Evolutionary conservation across 1,140 invertebrate genomes (phyloP).

Genomic region (Solen grandis): DNA sequence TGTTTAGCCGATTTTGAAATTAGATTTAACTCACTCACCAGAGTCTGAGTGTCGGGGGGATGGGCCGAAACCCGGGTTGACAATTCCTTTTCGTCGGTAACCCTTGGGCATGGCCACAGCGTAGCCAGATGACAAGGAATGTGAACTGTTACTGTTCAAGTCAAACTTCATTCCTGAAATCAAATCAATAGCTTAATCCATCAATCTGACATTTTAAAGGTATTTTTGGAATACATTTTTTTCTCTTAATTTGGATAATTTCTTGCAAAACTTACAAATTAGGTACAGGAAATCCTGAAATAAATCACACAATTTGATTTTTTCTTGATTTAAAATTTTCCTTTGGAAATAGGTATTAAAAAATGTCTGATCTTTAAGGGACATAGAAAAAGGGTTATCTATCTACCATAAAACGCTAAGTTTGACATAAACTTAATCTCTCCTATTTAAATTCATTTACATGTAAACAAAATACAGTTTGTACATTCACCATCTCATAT

Average conservation of each 20-base stretch:
- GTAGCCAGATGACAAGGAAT: slow-evolving; percentile 87
- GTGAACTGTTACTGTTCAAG: slow-evolving; percentile 88
- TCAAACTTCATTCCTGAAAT: slow-evolving; percentile 88
- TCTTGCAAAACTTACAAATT: neutral
- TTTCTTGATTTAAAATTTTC: neutral
- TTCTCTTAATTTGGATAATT: too few relatives aligned
- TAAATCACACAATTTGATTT: neutral
- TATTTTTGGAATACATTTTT: too few relatives aligned
- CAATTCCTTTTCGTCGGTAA: slow-evolving; percentile 86
- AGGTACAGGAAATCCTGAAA: neutral
- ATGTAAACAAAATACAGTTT: too few relatives aligned
- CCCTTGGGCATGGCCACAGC: slow-evolving; percentile 92
- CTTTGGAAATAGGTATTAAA: too few relatives aligned
- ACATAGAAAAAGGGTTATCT: too few relatives aligned
- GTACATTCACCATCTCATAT: too few relatives aligned
- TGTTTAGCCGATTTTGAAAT: too few relatives aligned
- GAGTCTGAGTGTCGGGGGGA: slow-evolving; percentile 64
- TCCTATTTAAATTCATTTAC: too few relatives aligned
- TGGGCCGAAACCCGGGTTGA: slow-evolving; percentile 43
- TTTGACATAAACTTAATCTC: too few relatives aligned
- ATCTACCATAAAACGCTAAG: too few relatives aligned
- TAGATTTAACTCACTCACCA: slow-evolving; percentile 50
- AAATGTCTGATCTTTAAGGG: too few relatives aligned
- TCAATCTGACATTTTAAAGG: neutral
- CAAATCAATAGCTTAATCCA: slow-evolving; percentile 36